phyloP scores from a whole-genome alignment of 1,140 invertebrate species.

The Potamilus streckersoni region DNA sequence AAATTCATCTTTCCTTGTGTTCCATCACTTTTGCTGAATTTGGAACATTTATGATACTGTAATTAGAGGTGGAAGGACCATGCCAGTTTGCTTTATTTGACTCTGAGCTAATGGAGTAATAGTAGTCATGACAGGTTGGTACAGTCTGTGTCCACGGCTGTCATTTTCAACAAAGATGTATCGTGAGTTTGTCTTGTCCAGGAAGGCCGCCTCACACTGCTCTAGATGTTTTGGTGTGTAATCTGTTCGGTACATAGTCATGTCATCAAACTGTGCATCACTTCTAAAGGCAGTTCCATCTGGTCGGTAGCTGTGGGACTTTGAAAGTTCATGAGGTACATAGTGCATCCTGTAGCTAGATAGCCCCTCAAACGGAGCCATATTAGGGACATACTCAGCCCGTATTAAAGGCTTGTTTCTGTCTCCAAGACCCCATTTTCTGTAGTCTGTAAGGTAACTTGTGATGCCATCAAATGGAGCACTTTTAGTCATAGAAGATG shows the following conservation, averaged over 20 bases:
- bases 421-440: conserved; percentile 45
- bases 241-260: conserved; percentile 23
- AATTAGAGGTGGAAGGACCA: too few species aligned
- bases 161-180: conserved; percentile 14
- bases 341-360: conserved; percentile 29
- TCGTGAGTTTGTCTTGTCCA: conserved; percentile 17
- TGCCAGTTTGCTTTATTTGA: too few species aligned
- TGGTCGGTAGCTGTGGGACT: conserved; percentile 16
- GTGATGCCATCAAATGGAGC: conserved; percentile 64
- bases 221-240: conserved; percentile 18
- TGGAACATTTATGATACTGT: too few species aligned
- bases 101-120: conserved; percentile 9
- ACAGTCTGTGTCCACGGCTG: conserved; percentile 13
- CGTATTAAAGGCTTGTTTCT: background rate
- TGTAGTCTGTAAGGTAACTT: conserved; percentile 65
- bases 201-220: conserved; percentile 12
- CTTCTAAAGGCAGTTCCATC: conserved; percentile 15
- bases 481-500: conserved; percentile 40
- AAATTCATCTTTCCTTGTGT: too few species aligned
- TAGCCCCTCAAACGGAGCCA: conserved; percentile 9
- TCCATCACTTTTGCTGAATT: too few species aligned
- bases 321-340: conserved; percentile 13
- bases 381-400: background rate
- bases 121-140: conserved; percentile 7
- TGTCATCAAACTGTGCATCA: conserved; percentile 24